Evolutionary conservation across 2,113 vertebrate species (phyloP), one percentile per base, ranked within the genome.

Genomic region (Microtus oregoni): DNA sequence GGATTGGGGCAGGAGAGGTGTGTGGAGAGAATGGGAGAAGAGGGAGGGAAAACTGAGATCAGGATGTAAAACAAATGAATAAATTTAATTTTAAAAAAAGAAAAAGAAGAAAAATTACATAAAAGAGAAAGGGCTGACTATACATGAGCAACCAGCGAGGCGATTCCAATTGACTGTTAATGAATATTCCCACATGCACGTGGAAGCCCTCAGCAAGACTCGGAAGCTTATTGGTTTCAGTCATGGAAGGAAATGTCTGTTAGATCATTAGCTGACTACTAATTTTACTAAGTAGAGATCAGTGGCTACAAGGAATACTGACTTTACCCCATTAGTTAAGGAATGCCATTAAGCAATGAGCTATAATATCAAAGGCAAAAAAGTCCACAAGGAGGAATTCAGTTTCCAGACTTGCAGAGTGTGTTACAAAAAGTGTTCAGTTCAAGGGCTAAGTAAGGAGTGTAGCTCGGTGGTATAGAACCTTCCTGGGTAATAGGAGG

Each of bases 371-470:
- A 44, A 61, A 88, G 75, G 52, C 5, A 79, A 38, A 50, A 50
- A 30, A 73, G 52, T 26, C 14, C 14, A 5, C 10, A 15, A 30
- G 28, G n/a, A 82, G 30, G 10, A 55, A 82, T 30, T 28, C 63
- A 58, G 61, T 91, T 92, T 87, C 67, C 28, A 75, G 44, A 92
- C 30, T 65, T 92, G n/a, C n/a, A n/a, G 63, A 78, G 68, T 86
- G 22, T 86, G 38, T 70, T 72, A 81, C 50, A 92, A 30, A 35
- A 30, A 50, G 41, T 41, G 41, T 41, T 41, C 41, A 41, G 41
- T 41, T 41, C 41, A 41, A 41, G 41, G 41, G 41, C 41, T 41
- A 41, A 41, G 6, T 70, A 30, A 50, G 6, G 30, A 47, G 44
- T n/a, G 19, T 9, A 70, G 86, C 20, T 87, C 7, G n/a, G 11